Percentiles rank a stretch among this genome's conserved stretches.
Conservation (phyloP, 2,888 invertebrate species). For the Perizoma flavofasciatum region DNA sequence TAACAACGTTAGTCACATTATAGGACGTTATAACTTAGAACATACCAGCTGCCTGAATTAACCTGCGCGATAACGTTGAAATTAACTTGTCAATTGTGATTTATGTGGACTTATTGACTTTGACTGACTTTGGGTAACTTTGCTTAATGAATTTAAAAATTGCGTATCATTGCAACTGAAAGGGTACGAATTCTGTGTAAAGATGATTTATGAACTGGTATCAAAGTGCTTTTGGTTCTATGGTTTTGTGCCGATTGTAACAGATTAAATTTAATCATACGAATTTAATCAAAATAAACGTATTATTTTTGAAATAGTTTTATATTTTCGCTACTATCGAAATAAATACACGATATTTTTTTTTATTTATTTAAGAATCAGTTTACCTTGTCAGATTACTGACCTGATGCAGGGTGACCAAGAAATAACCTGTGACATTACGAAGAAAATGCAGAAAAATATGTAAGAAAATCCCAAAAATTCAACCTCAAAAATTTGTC, state of each 20-base stretch:
- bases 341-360: no score
- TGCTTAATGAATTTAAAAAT: slow-evolving; percentile 57
- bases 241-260: not conserved
- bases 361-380: no score
- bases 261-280: not conserved
- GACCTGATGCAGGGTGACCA: no score
- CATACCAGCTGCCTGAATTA: not conserved
- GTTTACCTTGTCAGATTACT: no score
- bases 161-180: slow-evolving; percentile 50
- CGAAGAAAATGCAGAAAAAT: no score
- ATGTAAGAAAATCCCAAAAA: no score
- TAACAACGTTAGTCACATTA: no score
- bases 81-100: slow-evolving; percentile 75
- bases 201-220: slow-evolving; percentile 40
- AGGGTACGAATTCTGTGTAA: slow-evolving; percentile 48
- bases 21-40: no score
- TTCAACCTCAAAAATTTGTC: no score
- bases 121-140: slow-evolving; percentile 56
- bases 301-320: no score
- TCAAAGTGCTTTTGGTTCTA: slow-evolving; percentile 4
- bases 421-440: no score
- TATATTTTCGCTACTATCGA: no score
- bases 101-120: slow-evolving; percentile 74
- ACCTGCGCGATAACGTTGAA: slow-evolving; percentile 60
- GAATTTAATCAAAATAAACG: not conserved